phyloP scores from a whole-genome alignment of 2,888 invertebrate genomes.

The Nowickia ferox region DNA sequence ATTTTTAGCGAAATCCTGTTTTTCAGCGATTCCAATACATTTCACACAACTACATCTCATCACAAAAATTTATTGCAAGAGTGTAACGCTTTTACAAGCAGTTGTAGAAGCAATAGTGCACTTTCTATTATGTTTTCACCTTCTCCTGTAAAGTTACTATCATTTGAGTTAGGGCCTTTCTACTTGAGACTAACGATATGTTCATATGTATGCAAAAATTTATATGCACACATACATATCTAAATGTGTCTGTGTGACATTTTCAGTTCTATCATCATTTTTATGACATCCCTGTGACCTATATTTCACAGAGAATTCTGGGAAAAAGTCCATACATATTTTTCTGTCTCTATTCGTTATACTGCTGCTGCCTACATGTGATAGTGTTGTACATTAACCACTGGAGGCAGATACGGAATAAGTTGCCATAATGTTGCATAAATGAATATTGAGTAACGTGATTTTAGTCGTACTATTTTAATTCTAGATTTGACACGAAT shows the following conservation, averaged over 20 bases:
- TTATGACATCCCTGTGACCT: slow-evolving; percentile 56
- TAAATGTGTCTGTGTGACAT: slow-evolving; percentile 3
- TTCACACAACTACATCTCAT: too few species aligned
- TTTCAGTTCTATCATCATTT: slow-evolving; percentile 39
- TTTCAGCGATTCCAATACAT: too few species aligned
- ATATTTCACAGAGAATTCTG: slow-evolving; percentile 35
- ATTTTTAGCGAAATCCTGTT: too few species aligned
- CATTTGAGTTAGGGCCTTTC: too few species aligned
- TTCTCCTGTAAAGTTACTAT: too few species aligned
- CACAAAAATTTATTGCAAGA: too few species aligned
- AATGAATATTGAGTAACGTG: slow-evolving; percentile 57
- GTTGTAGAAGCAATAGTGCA: too few species aligned
- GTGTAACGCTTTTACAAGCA: too few species aligned
- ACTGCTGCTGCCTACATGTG: slow-evolving; percentile 2
- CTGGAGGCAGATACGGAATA: slow-evolving; percentile 37
- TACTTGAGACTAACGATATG: too few species aligned
- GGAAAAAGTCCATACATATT: not conserved
- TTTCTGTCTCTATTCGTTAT: not conserved
- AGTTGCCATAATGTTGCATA: slow-evolving; percentile 58
- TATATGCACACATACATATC: not conserved
- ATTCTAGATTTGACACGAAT: slow-evolving; percentile 54
- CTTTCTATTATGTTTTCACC: too few species aligned
- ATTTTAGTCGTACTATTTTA: slow-evolving; percentile 37
- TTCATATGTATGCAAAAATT: not conserved
- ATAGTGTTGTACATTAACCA: slow-evolving; percentile 51